Evolutionary conservation across 2,888 invertebrate genomes (phyloP).

Genomic region (Ormyrus pomaceus): DNA sequence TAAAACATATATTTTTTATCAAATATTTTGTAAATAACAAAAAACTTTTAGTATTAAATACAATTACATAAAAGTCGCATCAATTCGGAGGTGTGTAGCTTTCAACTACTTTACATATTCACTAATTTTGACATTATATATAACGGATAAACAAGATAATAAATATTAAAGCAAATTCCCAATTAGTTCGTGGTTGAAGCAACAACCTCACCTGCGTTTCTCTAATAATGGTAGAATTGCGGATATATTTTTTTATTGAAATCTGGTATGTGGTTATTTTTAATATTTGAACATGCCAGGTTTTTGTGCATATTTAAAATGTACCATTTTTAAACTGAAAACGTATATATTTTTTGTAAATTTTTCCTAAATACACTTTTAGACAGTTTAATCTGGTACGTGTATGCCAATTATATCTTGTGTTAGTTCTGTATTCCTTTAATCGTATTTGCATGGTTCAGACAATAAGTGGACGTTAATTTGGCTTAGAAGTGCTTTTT

Average conservation of each 20-base stretch:
- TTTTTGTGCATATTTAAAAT: neutral
- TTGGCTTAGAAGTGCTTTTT: conserved; percentile 47
- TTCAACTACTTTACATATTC: conserved; percentile 7
- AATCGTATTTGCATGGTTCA: conserved; percentile 50
- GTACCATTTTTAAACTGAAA: neutral
- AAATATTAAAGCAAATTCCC: conserved; percentile 53
- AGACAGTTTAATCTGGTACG: conserved; percentile 14
- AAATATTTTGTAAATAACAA: conserved; percentile 13
- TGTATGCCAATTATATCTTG: conserved; percentile 4
- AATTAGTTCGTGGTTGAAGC: conserved; percentile 56
- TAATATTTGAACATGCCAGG: conserved; percentile 2
- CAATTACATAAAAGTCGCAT: neutral
- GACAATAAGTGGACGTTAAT: conserved; percentile 39
- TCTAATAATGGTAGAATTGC: conserved; percentile 53
- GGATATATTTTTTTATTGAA: conserved; percentile 2
- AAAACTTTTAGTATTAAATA: conserved; percentile 8
- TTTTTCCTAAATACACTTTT: too few relatives aligned
- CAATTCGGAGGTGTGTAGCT: conserved; percentile 23
- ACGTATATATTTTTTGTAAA: neutral
- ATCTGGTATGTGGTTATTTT: conserved; percentile 31
- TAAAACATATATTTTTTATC: neutral
- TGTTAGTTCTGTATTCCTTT: conserved; percentile 32
- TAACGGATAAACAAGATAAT: neutral
- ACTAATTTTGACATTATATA: neutral
- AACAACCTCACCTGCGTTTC: conserved; percentile 50